Evolutionary conservation across 1,140 invertebrate genomes (phyloP).

Genomic region (Conus betulinus): DNA sequence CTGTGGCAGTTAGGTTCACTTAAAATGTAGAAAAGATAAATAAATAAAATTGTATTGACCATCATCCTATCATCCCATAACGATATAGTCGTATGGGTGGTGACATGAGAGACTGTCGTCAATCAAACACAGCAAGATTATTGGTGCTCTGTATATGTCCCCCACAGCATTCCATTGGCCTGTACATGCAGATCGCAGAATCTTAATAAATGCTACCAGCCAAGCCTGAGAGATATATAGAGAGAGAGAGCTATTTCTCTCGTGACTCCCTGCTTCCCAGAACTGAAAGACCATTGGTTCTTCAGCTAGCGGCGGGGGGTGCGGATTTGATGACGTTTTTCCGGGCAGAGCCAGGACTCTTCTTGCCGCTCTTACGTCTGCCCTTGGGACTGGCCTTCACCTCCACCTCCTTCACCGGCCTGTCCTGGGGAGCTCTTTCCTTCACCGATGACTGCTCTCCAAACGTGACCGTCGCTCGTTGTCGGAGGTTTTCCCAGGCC

Average conservation of each 20-base stretch:
- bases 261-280: not conserved
- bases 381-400: conserved; percentile 57
- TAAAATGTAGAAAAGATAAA: not conserved
- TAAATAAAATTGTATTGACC: not conserved
- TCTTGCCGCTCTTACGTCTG: conserved; percentile 48
- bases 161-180: too few species aligned
- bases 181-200: not conserved
- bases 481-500: conserved; percentile 66
- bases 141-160: too few species aligned
- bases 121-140: too few species aligned
- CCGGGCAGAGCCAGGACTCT: conserved; percentile 20
- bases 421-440: conserved; percentile 55
- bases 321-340: conserved; percentile 31
- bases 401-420: conserved; percentile 51
- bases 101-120: too few species aligned
- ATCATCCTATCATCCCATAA: not conserved
- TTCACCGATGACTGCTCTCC: conserved; percentile 62
- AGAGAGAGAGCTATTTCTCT: not conserved
- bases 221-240: not conserved
- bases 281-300: not conserved
- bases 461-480: conserved; percentile 50
- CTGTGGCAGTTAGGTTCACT: not conserved
- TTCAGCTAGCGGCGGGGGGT: conserved; percentile 17
- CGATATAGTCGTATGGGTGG: too few species aligned
- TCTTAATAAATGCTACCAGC: not conserved